Base-by-base conservation (phyloP, 2,113 vertebrate genomes). In the Platysteira castanea region DNA sequence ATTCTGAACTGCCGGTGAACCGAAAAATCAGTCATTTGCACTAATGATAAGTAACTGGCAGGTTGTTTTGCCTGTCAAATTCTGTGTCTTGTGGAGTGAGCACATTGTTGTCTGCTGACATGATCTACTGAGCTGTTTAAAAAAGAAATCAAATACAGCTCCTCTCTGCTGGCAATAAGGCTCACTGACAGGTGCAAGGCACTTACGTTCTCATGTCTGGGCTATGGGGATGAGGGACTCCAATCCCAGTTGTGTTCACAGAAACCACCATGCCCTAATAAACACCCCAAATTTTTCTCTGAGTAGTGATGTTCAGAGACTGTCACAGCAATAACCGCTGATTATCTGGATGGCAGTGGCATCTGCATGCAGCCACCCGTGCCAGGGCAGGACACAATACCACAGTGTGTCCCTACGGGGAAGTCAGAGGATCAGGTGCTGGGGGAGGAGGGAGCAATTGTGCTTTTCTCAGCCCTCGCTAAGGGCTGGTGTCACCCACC, bases 21-120 rank as follows among this genome's bases (percentile, higher is more conserved):
- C 87, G 30, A 94, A 96, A 96, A 97, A 96, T 94, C 95, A 95
- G 90, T 94, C 95, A 97, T 96, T 96, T 97, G 93, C 91, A 95
- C 95, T 96, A 95, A 96, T 94, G 95, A 96, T 96, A 95, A 97
- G 95, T 96, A 96, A 96, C 96, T 96, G 96, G 90, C 94, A 97
- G 91, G 90, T 97, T 96, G 91, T 96, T 96, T 96, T 97, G 95
- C 96, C 93, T 97, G 96, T 95, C 95, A 97, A 97, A 97, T 96
- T 97, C 93, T 96, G 94, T 96, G 94, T 96, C 95, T 96, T 97
- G 70, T 94, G 78, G 93, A 96, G 90, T 96, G 95, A 94, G 95
- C 95, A 95, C 93, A 95, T 96, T 96, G 82, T 94, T 96, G 93
- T 96, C 95, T 94, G 90, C 93, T 96, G 93, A 96, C 92, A 94